These are phyloP conservation scores for Glyptemys insculpta DNA, from an alignment of 2,797 vertebrate species.

Conservation along the genomic window DNA sequence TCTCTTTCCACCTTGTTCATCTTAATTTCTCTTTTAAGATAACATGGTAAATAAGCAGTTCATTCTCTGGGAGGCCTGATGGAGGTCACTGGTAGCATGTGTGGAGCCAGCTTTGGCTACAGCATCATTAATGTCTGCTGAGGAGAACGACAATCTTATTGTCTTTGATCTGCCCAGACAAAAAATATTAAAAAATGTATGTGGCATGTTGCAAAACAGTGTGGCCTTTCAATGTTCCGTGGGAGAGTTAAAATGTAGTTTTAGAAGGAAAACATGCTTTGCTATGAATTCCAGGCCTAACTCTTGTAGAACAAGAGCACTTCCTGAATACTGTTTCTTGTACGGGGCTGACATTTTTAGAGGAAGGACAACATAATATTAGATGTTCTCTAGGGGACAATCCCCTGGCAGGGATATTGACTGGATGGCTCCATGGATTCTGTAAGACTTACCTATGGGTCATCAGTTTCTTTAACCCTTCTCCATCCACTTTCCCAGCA, in stretches of 20 bases:
- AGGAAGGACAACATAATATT: neutral
- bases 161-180: neutral
- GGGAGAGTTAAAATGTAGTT: neutral
- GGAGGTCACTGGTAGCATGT: fast-evolving
- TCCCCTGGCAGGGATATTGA: neutral
- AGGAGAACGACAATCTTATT: neutral
- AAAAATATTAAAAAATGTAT: neutral
- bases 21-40: neutral
- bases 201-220: no score
- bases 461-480: neutral
- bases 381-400: neutral
- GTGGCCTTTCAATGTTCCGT: neutral
- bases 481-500: fast-evolving
- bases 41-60: neutral
- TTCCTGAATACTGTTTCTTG: neutral
- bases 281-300: neutral
- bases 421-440: neutral
- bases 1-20: neutral
- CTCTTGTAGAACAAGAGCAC: fast-evolving
- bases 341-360: neutral
- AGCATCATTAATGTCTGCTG: neutral
- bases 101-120: neutral
- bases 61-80: neutral
- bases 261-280: neutral
- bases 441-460: neutral